phyloP scores from a whole-genome alignment of 2,113 vertebrate genomes.

The Odocoileus virginianus region DNA sequence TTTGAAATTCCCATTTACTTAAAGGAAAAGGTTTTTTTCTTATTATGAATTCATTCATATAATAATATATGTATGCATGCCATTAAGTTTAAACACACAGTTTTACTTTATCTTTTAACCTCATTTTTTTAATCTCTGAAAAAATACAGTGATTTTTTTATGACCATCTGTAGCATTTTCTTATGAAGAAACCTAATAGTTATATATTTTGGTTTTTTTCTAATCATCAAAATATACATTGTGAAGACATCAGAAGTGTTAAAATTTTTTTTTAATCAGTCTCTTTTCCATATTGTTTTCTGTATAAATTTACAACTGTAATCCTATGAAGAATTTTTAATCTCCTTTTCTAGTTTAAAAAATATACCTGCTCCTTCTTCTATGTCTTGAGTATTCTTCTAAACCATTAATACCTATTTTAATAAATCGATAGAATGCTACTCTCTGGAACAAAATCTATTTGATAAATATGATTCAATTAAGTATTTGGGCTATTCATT shows the following conservation, averaged over 20 bases:
- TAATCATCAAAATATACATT: neutral
- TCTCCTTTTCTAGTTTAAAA: neutral
- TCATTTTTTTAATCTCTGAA: neutral
- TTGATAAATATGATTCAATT: neutral
- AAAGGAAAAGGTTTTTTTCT: neutral
- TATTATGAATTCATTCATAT: neutral
- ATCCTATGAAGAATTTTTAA: neutral
- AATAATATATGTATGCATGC: neutral
- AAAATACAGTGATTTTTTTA: neutral
- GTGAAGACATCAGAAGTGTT: neutral
- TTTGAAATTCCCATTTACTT: neutral
- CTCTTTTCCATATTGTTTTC: neutral
- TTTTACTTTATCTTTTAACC: neutral
- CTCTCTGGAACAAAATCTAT: neutral
- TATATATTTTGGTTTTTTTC: neutral
- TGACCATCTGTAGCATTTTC: neutral
- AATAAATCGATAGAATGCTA: neutral
- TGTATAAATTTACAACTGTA: neutral
- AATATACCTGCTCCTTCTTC: neutral
- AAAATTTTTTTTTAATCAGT: neutral
- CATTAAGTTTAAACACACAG: neutral
- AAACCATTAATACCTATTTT: neutral
- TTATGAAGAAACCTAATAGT: neutral
- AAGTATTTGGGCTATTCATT: neutral
- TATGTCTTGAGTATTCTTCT: neutral